Evolutionary conservation across 2,888 invertebrate genomes (phyloP).

Genomic region (Nymphalis urticae): DNA sequence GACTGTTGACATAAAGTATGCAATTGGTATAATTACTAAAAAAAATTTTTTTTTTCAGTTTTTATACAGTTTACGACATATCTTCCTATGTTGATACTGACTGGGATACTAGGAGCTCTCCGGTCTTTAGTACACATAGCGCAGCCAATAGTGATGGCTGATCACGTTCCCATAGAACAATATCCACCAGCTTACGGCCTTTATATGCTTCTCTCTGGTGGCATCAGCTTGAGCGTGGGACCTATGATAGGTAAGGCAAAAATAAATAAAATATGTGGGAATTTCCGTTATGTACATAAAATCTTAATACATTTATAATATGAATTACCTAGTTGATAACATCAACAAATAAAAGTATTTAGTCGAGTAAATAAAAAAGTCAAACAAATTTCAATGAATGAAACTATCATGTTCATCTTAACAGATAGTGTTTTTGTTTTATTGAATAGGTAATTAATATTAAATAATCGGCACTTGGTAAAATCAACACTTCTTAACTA

Average conservation of each 20-base stretch:
- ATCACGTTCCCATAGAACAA: constrained; percentile 82
- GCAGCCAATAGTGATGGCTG: constrained; percentile 84
- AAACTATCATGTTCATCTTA: too few species aligned
- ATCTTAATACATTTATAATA: too few species aligned
- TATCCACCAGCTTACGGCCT: constrained; percentile 86
- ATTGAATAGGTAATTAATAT: too few species aligned
- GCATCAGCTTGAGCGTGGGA: constrained; percentile 81
- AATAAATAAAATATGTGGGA: background rate
- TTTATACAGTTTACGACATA: constrained; percentile 80
- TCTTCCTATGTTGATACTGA: constrained; percentile 74
- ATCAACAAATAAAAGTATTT: background rate
- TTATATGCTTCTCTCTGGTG: constrained; percentile 83
- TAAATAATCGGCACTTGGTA: too few species aligned
- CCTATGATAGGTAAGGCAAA: constrained; percentile 72
- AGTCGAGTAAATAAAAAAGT: too few species aligned
- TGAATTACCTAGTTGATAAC: background rate
- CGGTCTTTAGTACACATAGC: constrained; percentile 84
- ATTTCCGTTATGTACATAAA: too few species aligned
- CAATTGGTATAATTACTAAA: too few species aligned
- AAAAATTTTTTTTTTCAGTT: constrained; percentile 64
- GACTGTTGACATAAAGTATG: too few species aligned
- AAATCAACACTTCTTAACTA: too few species aligned
- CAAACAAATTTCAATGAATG: too few species aligned
- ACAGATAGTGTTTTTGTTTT: too few species aligned
- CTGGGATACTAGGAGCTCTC: constrained; percentile 80